Conservation (phyloP, 2,888 invertebrate species). For the Leucoma salicis region DNA sequence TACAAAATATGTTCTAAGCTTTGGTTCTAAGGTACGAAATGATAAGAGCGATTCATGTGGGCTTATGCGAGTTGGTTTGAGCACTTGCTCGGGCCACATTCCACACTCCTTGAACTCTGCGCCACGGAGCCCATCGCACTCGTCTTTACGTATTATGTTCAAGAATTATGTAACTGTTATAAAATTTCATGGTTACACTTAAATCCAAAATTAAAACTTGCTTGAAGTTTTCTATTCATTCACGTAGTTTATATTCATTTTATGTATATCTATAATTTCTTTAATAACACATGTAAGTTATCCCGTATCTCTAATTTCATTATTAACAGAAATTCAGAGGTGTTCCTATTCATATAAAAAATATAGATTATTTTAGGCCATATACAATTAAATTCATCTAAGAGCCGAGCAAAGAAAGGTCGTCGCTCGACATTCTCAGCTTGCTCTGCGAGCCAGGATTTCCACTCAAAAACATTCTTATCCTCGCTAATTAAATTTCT, state of each 20-base stretch:
- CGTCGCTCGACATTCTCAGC: constrained; percentile 57
- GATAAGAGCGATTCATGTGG: constrained; percentile 32
- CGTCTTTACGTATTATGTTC: constrained; percentile 8
- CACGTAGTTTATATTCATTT: too few relatives aligned
- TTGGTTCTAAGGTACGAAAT: constrained; percentile 21
- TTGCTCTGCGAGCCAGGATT: constrained; percentile 53
- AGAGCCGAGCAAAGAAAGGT: constrained; percentile 50
- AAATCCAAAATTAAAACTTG: too few relatives aligned
- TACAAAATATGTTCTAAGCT: background rate
- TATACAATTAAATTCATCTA: too few relatives aligned
- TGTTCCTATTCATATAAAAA: too few relatives aligned
- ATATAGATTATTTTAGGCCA: too few relatives aligned
- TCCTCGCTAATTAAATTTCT: too few relatives aligned
- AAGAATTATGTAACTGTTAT: background rate
- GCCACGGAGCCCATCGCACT: constrained; percentile 32
- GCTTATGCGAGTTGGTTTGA: constrained; percentile 40
- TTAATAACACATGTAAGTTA: too few relatives aligned
- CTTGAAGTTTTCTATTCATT: too few relatives aligned
- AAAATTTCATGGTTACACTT: background rate
- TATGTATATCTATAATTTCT: too few relatives aligned
- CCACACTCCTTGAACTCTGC: constrained; percentile 62
- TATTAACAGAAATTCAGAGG: too few relatives aligned
- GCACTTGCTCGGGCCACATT: constrained; percentile 65
- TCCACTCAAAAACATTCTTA: constrained; percentile 66
- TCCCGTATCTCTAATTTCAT: too few relatives aligned